Base-by-base conservation (phyloP, 2,888 invertebrate genomes). In the Caradrina clavipalpis region DNA sequence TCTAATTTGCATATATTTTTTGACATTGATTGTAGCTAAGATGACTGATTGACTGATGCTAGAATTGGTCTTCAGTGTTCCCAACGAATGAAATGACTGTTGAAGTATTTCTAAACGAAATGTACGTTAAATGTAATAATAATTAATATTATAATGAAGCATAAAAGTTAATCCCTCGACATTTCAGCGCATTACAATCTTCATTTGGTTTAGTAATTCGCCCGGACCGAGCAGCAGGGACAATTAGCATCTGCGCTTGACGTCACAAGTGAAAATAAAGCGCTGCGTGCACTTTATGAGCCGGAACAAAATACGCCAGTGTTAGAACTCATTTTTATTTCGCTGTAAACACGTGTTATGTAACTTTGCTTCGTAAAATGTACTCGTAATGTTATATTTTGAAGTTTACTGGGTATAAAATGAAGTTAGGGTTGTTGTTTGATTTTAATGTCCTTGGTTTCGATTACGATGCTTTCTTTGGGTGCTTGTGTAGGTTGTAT, bases 261-360 rank as follows among this genome's bases (percentile, higher is more conserved):
- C 73, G 66, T 80, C 79, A 80, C 76, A 77, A 82, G 77, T 80
- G 81, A 81, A 84, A 85, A 81, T 79, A 82, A 80, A 83, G 78
- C 79, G 73, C 76, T 81, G 70, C 74, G 80, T 78, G 70, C 71
- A 54, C 47, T 79, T 75, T 75, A 82, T 61, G 68, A 31, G 13
- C 49, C 31, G 35, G 47, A 78, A 78, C 59, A 35, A 62, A 69
- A 61, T 61, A 54, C 45, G 26, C n/a, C 67, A 67, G 64, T 31
- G 59, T 55, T 55, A 26, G 42, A 22, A 63, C 56, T 64, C 57
- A 73, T 68, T 79, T 79, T 78, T 80, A 78, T 82, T 70, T 60
- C 42, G 56, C 42, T 68, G 59, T 81, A 71, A 82, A 79, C 75
- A 74, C 47, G 65, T 78, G 57, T 62, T 59, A 57, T 68, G 54